Evolutionary conservation across 2,113 vertebrate species (phyloP), one percentile per base, ranked within the genome.

Genomic region (Psammodynastes pulverulentus): DNA sequence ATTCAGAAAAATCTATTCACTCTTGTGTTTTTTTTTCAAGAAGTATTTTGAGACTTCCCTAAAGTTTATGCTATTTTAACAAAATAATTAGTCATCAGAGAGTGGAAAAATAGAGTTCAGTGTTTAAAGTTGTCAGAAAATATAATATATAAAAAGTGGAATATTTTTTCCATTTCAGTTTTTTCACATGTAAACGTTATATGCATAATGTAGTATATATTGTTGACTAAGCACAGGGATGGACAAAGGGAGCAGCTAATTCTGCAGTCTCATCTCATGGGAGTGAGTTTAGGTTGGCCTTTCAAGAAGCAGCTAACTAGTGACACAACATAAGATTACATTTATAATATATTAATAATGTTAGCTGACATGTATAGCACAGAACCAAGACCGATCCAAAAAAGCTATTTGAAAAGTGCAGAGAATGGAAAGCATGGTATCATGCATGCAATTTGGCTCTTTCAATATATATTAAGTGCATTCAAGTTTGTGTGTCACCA

Each of bases 51-150:
- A 95, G 93, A 88, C 3, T 52, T 90, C 93, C 90, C 39, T 88
- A 94, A 95, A 94, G 94, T 93, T 89, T 89, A 86, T 7, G 52
- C 2, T 0, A 54, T 95, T 89, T 39, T 89, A 86, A 93, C 51
- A 94, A 93, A 93, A 93, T 92, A 94, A 92, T 95, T 94, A 88
- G 10, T 89, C 85, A 39, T 0, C 0, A 3, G 15, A 94, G 26
- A 53, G n/a, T 53, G 17, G 13, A n/a, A 26, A 67, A 92, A 23
- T 39, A 85, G 62, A 67, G 0, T 48, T 3, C 51, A 91, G 62
- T 6, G 24, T 48, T 91, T 17, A 23, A n/a, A 93, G 48, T 23
- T 91, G 17, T 90, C 72, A 17, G 90, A 93, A 21, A 0, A 15
- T 87, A 46, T 46, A 58, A 7, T 87, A 0, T 79, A 86, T 34